Conservation (phyloP, 2,888 invertebrate species). For the Osmoderma eremita region DNA sequence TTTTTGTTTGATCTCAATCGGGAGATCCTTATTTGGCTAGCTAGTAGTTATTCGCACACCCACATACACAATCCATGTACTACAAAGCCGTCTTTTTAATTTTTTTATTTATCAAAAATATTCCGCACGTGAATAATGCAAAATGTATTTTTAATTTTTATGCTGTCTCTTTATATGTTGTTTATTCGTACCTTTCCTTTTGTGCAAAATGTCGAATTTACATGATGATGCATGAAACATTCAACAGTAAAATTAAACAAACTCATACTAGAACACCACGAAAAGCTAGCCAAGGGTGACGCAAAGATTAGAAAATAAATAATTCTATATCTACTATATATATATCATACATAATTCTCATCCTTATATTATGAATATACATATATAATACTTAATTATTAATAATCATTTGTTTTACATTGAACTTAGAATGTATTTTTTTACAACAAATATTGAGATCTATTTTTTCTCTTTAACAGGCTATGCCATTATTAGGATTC, state of each 20-base stretch:
- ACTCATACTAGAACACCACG: slow-evolving; percentile 23
- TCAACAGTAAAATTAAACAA: slow-evolving; percentile 35
- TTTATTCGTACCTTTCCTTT: slow-evolving; percentile 8
- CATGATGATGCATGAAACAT: slow-evolving; percentile 41
- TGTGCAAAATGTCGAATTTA: slow-evolving; percentile 43
- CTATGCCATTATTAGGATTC: slow-evolving; percentile 27
- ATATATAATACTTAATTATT: slow-evolving; percentile 52
- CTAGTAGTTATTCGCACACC: slow-evolving; percentile 32
- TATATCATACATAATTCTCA: slow-evolving; percentile 50
- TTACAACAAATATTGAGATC: slow-evolving; percentile 47
- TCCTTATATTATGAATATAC: slow-evolving; percentile 50
- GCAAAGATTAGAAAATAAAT: slow-evolving; percentile 47
- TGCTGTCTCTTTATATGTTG: neutral
- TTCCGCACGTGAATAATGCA: slow-evolving; percentile 41
- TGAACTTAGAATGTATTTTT: slow-evolving; percentile 46
- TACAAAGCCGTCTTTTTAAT: slow-evolving; percentile 13
- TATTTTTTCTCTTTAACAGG: slow-evolving; percentile 36
- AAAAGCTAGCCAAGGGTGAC: slow-evolving; percentile 41
- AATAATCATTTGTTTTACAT: slow-evolving; percentile 41
- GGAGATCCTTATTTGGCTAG: slow-evolving; percentile 49
- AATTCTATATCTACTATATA: slow-evolving; percentile 48
- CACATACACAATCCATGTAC: slow-evolving; percentile 13
- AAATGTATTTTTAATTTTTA: neutral
- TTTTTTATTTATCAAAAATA: slow-evolving; percentile 53
- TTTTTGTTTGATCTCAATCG: slow-evolving; percentile 42